A percentile compares a stretch with the other conserved stretches of the same genome.
phyloP scores from a whole-genome alignment of 2,113 vertebrate genomes.

The Tapirus terrestris region DNA sequence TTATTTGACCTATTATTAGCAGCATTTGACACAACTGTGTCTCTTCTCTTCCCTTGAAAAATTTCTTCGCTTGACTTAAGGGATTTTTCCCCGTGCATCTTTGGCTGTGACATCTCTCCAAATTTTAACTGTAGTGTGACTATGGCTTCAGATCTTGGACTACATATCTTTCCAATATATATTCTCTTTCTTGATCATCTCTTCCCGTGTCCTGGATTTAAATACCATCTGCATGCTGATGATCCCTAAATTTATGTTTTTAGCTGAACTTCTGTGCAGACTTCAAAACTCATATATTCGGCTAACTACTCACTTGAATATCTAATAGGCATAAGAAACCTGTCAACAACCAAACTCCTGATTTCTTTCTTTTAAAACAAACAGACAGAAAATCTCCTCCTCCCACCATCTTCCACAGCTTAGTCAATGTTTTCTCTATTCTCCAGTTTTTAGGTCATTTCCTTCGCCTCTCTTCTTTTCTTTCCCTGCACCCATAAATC shows the following conservation, averaged over 20 bases:
- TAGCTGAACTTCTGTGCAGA: neutral
- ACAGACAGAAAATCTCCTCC: neutral
- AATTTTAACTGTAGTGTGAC: neutral
- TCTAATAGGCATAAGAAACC: neutral
- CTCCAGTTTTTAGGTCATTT: neutral
- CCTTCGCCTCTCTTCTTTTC: neutral
- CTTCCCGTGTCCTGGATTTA: neutral
- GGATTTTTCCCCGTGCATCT: fast-evolving
- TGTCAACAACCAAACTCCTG: neutral
- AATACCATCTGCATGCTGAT: neutral
- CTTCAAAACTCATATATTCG: neutral
- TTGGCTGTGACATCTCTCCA: fast-evolving
- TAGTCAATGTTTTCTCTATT: neutral
- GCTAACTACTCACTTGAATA: neutral
- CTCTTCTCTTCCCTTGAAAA: neutral
- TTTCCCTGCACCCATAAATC: neutral
- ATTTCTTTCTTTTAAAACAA: neutral
- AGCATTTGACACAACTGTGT: neutral
- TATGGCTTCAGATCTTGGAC: neutral
- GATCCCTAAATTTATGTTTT: neutral
- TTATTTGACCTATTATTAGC: neutral
- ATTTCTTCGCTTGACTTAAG: neutral
- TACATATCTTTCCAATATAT: neutral
- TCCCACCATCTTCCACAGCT: neutral
- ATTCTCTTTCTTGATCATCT: neutral